These are phyloP conservation scores for Drosophila kohkoa DNA, from an alignment of 1,140 invertebrate genomes.

Conservation along the genomic window DNA sequence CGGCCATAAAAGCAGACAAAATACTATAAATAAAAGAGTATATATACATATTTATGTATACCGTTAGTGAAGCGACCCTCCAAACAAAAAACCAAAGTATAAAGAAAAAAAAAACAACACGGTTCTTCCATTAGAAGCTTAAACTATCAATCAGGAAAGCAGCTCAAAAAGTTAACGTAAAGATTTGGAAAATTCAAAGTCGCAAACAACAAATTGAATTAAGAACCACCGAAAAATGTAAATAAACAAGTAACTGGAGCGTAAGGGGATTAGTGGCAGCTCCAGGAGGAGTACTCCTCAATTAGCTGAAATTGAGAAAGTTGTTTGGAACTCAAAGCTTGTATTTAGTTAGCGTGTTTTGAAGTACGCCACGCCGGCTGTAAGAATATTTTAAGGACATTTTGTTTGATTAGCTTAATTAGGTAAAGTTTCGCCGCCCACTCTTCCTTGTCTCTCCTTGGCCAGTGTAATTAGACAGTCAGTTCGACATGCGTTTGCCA, in stretches of 20 bases:
- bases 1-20: constrained; percentile 60
- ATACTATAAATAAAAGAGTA: constrained; percentile 40
- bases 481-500: constrained; percentile 16
- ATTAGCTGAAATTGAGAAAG: constrained; percentile 54
- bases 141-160: constrained; percentile 59
- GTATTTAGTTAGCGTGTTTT: constrained; percentile 54
- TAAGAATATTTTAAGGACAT: constrained; percentile 54
- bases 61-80: neutral
- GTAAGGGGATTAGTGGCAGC: neutral
- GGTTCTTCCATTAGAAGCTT: constrained; percentile 75
- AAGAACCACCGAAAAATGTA: constrained; percentile 8
- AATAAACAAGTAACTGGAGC: constrained; percentile 7
- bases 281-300: constrained; percentile 16
- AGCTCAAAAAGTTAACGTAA: constrained; percentile 32
- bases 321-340: constrained; percentile 38
- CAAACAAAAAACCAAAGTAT: no score
- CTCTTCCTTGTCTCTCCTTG: neutral
- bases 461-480: constrained; percentile 23
- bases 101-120: constrained; percentile 42
- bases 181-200: constrained; percentile 21
- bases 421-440: constrained; percentile 3
- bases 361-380: constrained; percentile 24
- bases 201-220: constrained; percentile 51
- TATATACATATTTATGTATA: constrained; percentile 17
- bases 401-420: constrained; percentile 66